Conservation (phyloP, 1,140 invertebrate genomes). For the Bombus soroeensis region DNA sequence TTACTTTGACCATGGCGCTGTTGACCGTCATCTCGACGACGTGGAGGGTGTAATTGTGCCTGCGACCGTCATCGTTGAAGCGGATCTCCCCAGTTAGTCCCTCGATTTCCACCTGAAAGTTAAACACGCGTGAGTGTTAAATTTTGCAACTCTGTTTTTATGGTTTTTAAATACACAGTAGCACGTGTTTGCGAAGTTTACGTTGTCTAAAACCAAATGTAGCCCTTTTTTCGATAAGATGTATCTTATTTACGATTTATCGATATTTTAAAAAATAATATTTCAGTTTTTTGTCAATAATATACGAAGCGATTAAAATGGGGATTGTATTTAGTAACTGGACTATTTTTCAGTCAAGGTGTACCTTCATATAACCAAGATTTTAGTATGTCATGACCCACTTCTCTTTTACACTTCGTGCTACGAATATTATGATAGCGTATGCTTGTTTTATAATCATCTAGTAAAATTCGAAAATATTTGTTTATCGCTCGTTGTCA, state of each 20-base stretch:
- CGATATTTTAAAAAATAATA: neutral
- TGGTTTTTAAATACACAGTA: neutral
- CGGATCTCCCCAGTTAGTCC: slow-evolving; percentile 95
- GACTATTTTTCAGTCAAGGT: neutral
- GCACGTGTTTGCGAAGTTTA: neutral
- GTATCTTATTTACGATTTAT: too few relatives aligned
- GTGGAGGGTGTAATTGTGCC: slow-evolving; percentile 95
- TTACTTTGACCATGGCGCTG: slow-evolving; percentile 92
- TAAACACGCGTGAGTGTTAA: neutral
- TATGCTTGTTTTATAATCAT: neutral
- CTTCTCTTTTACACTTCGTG: neutral
- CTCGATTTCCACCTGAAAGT: slow-evolving; percentile 92
- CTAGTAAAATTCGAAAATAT: neutral
- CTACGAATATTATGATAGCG: neutral
- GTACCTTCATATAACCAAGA: neutral
- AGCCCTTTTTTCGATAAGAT: neutral
- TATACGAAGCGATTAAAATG: neutral
- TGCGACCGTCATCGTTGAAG: slow-evolving; percentile 93
- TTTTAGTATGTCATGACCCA: neutral
- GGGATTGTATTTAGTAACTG: neutral
- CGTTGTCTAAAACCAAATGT: neutral
- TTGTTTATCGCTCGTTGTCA: too few relatives aligned
- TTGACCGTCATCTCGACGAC: slow-evolving; percentile 96
- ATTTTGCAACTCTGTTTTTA: neutral
- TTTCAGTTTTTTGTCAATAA: rapidly evolving